A percentile compares a stretch with the other conserved stretches of the same genome.
Conservation (phyloP, 1,140 invertebrate genomes). For the Solen grandis region DNA sequence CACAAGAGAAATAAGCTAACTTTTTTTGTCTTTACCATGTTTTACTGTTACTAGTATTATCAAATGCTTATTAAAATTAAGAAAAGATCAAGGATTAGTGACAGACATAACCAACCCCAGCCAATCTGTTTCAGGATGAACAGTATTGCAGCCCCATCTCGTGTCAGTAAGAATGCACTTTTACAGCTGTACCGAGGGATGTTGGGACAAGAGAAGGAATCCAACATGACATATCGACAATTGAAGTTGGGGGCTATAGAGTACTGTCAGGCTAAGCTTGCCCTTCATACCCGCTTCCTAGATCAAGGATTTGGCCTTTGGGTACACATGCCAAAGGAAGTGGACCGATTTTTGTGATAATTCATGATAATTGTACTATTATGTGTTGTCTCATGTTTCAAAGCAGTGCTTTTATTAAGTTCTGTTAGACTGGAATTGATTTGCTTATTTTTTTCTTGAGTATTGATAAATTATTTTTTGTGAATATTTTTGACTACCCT, state of each 20-base stretch:
- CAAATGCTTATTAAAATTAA: not conserved
- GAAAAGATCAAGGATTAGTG: not conserved
- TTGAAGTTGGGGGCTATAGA: slow-evolving; percentile 9
- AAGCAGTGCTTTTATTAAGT: too few relatives aligned
- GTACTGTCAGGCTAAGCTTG: slow-evolving; percentile 31
- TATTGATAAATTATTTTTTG: too few relatives aligned
- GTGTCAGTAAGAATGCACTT: slow-evolving; percentile 32
- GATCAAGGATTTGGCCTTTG: slow-evolving; percentile 32
- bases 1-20: not conserved
- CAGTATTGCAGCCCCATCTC: slow-evolving; percentile 6
- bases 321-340: slow-evolving; percentile 35
- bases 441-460: too few relatives aligned
- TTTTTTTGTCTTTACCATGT: not conserved
- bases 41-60: not conserved
- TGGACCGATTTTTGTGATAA: slow-evolving; percentile 42
- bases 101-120: not conserved
- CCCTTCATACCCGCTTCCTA: slow-evolving; percentile 3
- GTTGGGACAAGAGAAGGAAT: not conserved
- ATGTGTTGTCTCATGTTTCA: too few relatives aligned
- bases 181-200: not conserved
- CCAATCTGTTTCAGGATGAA: slow-evolving; percentile 10
- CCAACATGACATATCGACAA: slow-evolving; percentile 5
- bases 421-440: too few relatives aligned
- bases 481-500: too few relatives aligned
- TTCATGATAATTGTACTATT: too few relatives aligned